Evolutionary conservation across 2,113 vertebrate genomes (phyloP), one percentile per base, ranked within the genome.

Genomic region (Cygnus buccinator): DNA sequence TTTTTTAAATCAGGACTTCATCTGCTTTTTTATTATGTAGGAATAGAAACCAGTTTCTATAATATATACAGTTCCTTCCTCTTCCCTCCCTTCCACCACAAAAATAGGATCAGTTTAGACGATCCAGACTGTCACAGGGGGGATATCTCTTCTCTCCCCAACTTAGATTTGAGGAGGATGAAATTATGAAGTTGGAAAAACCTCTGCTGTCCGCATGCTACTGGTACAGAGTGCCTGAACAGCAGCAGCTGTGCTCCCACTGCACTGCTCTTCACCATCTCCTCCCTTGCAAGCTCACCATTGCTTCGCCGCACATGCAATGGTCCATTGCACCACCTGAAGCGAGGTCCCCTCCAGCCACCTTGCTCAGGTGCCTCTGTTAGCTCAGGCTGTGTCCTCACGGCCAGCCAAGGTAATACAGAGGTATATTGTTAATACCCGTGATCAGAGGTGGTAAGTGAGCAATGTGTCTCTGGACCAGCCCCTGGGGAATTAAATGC

Each of bases 1-100:
- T 66, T 57, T 87, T 76, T 94, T 61, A 67, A 96, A 93, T 90
- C 68, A 70, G 71, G 44, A 39, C 52, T 58, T 94, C 73, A 87
- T 97, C 85, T 95, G 81, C 94, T 95, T 87, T 95, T 97, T 95
- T 55, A 94, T 94, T 96, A 78, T 90, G 84, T 87, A 92, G 83
- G 61, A 95, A 95, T 93, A 90, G 70, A 88, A 96, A 97, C 18
- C 59, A 90, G 85, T 96, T 97, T 96, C 92, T 95, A 76, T n/a
- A 85, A 70, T 78, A 94, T 95, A 94, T 46, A 76, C 26, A 55
- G 12, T 35, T 93, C 68, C 39, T 94, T 88, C 75, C 65, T 71
- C 67, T 46, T 67, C 48, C 79, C 39, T 72, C 37, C 28, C 48
- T 93, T 70, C 44, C 44, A 82, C 70, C 73, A 46, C n/a, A 78